A percentile compares a stretch with the other conserved stretches of the same genome.
phyloP scores from a whole-genome alignment of 2,888 invertebrate species.

The Hermodice carunculata region DNA sequence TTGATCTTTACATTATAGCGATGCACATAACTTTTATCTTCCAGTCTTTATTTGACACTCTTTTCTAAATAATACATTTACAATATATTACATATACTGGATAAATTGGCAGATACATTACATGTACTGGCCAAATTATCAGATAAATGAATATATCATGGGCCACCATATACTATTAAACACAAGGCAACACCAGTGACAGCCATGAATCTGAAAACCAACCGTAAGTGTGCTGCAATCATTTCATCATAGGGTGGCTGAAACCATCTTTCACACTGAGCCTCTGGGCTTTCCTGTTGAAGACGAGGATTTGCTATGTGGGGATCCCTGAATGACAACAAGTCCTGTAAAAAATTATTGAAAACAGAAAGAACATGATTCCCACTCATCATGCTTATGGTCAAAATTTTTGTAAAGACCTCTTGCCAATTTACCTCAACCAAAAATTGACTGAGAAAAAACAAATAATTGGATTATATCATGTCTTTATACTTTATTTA shows the following conservation, averaged over 20 bases:
- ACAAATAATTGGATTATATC: too few relatives aligned
- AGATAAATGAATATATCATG: background rate
- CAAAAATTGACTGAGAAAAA: too few relatives aligned
- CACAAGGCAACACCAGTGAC: background rate
- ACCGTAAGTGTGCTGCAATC: constrained; percentile 82
- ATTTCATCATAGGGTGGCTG: constrained; percentile 83
- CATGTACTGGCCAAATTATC: background rate
- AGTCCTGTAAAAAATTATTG: constrained; percentile 49
- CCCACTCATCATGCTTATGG: too few relatives aligned
- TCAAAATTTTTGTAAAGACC: too few relatives aligned
- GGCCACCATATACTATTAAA: background rate
- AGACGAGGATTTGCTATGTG: constrained; percentile 81
- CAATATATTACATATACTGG: background rate
- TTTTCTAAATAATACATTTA: background rate
- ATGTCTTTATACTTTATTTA: background rate
- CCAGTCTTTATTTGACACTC: background rate
- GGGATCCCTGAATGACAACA: constrained; percentile 73
- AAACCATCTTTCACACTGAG: constrained; percentile 79
- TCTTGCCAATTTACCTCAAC: too few relatives aligned
- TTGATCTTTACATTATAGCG: too few relatives aligned
- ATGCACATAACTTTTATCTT: too few relatives aligned
- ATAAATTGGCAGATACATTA: background rate
- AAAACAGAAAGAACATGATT: too few relatives aligned
- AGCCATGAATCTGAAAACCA: background rate
- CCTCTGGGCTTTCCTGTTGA: constrained; percentile 79